Base-by-base conservation (phyloP, 2,888 invertebrate species). In the Adela reaumurella region DNA sequence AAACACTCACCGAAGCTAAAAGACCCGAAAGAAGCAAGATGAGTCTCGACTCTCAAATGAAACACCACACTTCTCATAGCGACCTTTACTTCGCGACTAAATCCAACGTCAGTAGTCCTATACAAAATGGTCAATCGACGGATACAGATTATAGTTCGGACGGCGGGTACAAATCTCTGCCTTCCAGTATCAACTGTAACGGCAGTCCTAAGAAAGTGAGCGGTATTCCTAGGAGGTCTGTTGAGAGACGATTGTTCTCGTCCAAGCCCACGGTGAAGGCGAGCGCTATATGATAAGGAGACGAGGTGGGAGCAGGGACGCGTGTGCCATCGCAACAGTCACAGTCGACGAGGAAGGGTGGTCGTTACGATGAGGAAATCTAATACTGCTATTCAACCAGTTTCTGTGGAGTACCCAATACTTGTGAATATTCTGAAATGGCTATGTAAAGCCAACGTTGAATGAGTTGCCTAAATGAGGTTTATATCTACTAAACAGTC, bases 131-230 rank as follows among this genome's bases (percentile, higher is more conserved):
- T 0, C 78, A 78, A 53, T 77, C 77, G 17, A 79, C 79, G 1
- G 80, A 80, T 55, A 79, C 78, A 0, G 80, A 80, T 56, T 80
- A 79, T 56, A 78, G 78, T 52, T 80, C 79, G 3, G 80, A 79
- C 57, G 77, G 80, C 2, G 80, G 80, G 1, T 79, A 80, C 63
- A 80, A 80, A 53, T 79, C 79, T 1, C 61, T 80, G n/a, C 80
- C 80, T 10, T 79, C 79, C 1, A 76, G 74, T 11, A 79, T 80
- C 48, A 79, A 76, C 59, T 74, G 68, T 56, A 73, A 63, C 52
- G 60, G 60, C 3, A 52, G 46, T 28, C 49, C 48, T 4, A 76
- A 72, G 55, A 77, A 74, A 59, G 65, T 74, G 48, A 79, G 79
- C 58, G 79, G 79, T 28, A 80, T 80, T 52, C 79, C 79, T 11